Percentiles rank a stretch among this genome's conserved stretches.
Evolutionary conservation across 2,797 vertebrate species (phyloP).

Genomic region (Paedocypris micromegethes): DNA sequence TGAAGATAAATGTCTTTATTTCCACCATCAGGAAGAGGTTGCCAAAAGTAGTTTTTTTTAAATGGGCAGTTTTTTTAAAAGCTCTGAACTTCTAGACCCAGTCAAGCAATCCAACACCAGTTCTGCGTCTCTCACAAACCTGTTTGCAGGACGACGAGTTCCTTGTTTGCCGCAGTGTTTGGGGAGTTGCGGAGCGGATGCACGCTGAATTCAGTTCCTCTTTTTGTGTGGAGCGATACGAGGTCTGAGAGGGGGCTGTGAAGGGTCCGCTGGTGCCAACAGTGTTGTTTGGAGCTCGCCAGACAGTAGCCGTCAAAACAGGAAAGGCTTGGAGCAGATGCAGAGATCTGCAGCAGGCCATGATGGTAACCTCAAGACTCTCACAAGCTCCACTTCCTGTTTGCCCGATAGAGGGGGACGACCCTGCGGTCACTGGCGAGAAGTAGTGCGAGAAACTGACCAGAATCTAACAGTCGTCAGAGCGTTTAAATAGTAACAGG

Average conservation of each 20-base stretch:
- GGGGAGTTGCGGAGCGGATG: constrained; percentile 37
- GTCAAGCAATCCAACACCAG: constrained; percentile 36
- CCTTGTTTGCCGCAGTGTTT: constrained; percentile 36
- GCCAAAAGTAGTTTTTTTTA: constrained; percentile 21
- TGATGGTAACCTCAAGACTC: constrained; percentile 42
- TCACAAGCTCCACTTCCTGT: constrained; percentile 48
- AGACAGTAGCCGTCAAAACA: constrained; percentile 61
- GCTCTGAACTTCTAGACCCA: background rate
- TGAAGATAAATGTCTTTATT: constrained; percentile 30
- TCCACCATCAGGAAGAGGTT: constrained; percentile 3
- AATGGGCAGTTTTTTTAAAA: background rate
- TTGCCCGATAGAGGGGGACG: constrained; percentile 33
- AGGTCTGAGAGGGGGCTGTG: constrained; percentile 42
- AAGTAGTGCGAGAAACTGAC: constrained; percentile 18
- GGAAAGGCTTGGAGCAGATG: constrained; percentile 56
- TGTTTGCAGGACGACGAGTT: constrained; percentile 11
- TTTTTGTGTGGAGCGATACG: constrained; percentile 50
- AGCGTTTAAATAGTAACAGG: constrained; percentile 7
- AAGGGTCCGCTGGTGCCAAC: constrained; percentile 24
- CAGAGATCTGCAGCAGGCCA: constrained; percentile 44
- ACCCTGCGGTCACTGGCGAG: constrained; percentile 22
- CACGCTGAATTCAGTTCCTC: constrained; percentile 50
- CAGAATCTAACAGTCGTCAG: constrained; percentile 14
- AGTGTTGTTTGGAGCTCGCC: constrained; percentile 48
- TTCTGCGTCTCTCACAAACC: constrained; percentile 13